A percentile compares a stretch with the other conserved stretches of the same genome.
Conservation (phyloP, 2,113 vertebrate genomes). For the Hippopotamus amphibius region DNA sequence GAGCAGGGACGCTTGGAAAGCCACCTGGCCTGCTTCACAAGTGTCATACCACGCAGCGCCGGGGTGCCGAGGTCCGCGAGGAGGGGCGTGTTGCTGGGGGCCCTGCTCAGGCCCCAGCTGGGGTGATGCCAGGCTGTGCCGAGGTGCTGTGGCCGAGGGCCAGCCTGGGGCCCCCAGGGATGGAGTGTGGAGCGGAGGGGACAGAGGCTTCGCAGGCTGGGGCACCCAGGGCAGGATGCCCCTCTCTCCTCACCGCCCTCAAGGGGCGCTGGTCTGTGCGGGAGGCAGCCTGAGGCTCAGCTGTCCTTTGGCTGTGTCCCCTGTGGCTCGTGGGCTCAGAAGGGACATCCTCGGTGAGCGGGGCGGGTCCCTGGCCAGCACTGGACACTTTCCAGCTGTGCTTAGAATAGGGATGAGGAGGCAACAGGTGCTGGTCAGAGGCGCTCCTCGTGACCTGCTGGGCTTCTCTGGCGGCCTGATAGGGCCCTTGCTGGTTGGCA, state of each 20-base stretch:
- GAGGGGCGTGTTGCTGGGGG: background rate
- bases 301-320: background rate
- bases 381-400: background rate
- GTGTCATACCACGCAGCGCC: background rate
- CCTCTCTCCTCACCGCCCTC: background rate
- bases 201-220: background rate
- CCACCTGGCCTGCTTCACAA: rapidly evolving
- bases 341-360: background rate
- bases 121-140: rapidly evolving
- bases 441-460: background rate
- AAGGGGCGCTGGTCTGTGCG: background rate
- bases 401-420: background rate
- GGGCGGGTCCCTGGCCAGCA: background rate
- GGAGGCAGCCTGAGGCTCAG: too few relatives aligned
- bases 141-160: background rate
- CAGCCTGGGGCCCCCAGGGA: rapidly evolving
- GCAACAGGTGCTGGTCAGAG: background rate
- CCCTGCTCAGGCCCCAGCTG: background rate
- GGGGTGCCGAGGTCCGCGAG: background rate
- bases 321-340: background rate
- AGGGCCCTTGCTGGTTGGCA: background rate
- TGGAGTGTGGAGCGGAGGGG: background rate
- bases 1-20: background rate
- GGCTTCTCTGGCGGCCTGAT: background rate
- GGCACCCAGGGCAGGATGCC: background rate